Conservation (phyloP, 2,797 vertebrate genomes). For the Muscicapa comitata region DNA sequence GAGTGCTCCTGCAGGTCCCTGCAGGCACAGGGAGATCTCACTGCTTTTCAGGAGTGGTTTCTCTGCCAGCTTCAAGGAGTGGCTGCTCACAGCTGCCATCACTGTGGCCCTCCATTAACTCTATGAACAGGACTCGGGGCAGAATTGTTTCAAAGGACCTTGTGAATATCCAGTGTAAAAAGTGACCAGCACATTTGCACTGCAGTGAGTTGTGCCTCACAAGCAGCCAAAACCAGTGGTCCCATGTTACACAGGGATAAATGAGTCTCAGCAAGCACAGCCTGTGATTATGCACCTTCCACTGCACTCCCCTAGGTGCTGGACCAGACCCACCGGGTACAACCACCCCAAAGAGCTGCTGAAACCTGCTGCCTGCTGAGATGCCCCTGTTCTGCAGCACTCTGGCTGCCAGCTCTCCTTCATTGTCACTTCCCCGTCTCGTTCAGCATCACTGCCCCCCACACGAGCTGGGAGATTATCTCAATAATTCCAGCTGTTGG, state of each 20-base stretch:
- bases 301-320: neutral
- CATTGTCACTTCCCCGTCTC: accelerated
- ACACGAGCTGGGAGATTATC: neutral
- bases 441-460: neutral
- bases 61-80: neutral
- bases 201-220: neutral
- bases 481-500: slow-evolving; percentile 25
- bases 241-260: accelerated
- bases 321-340: accelerated
- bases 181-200: neutral
- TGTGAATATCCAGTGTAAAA: neutral
- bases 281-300: neutral
- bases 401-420: neutral
- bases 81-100: neutral
- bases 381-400: accelerated
- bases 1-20: neutral
- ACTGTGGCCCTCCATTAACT: accelerated
- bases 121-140: neutral
- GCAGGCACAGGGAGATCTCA: neutral
- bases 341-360: neutral
- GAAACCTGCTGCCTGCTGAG: neutral
- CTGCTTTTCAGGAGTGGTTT: neutral
- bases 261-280: neutral
- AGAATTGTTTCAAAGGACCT: neutral
- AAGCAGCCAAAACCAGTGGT: neutral